phyloP scores from a whole-genome alignment of 2,888 invertebrate genomes.

The Pandemis corylana region DNA sequence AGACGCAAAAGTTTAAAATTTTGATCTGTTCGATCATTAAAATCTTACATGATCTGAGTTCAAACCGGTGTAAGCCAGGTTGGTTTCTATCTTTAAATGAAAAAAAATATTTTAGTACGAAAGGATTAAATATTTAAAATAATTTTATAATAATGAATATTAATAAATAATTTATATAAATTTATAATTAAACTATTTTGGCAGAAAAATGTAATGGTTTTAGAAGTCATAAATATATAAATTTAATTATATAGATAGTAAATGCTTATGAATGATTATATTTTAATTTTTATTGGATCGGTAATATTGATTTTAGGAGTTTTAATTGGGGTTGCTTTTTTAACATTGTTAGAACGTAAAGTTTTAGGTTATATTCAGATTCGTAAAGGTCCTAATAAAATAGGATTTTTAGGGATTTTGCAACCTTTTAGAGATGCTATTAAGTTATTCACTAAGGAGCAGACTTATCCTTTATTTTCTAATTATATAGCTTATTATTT shows the following conservation, averaged over 20 bases:
- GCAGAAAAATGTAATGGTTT: constrained; percentile 89
- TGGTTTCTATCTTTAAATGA: constrained; percentile 91
- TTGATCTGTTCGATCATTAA: constrained; percentile 93
- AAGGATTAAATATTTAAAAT: constrained; percentile 88
- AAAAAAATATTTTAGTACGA: constrained; percentile 89
- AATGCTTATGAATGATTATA: constrained; percentile 75
- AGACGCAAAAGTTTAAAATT: constrained; percentile 87
- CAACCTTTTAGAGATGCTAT: constrained; percentile 90
- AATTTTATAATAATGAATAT: constrained; percentile 72
- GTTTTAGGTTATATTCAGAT: constrained; percentile 89
- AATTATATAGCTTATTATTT: constrained; percentile 87
- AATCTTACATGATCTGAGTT: constrained; percentile 95
- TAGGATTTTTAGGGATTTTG: constrained; percentile 85
- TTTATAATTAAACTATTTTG: constrained; percentile 80
- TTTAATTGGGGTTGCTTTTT: constrained; percentile 88
- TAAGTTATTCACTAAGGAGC: constrained; percentile 89
- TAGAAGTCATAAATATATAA: constrained; percentile 87
- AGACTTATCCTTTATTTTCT: constrained; percentile 82
- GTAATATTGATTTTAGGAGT: constrained; percentile 85
- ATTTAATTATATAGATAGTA: constrained; percentile 83
- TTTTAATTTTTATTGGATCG: constrained; percentile 69
- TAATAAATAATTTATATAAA: constrained; percentile 46
- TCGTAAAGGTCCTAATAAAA: constrained; percentile 90
- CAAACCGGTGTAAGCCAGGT: constrained; percentile 94
- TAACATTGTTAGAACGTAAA: constrained; percentile 89